Evolutionary conservation across 1,140 invertebrate genomes (phyloP).

Genomic region (Drosophila parabipectinata): DNA sequence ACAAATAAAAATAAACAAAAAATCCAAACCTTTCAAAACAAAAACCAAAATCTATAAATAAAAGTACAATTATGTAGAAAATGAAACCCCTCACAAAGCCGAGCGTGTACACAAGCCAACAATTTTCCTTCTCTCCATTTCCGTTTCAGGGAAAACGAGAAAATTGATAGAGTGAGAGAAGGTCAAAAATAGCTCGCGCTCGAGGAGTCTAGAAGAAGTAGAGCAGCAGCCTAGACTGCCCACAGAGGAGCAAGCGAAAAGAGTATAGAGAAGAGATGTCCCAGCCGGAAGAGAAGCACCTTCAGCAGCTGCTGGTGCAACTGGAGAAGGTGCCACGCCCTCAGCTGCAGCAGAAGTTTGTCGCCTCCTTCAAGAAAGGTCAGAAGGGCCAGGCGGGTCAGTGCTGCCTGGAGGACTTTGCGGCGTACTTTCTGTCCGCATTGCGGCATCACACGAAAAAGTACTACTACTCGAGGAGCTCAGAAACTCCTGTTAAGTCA

Average conservation of each 20-base stretch:
- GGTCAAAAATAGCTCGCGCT: constrained; percentile 40
- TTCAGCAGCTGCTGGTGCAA: constrained; percentile 46
- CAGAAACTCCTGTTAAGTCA: constrained; percentile 53
- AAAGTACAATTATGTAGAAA: constrained; percentile 33
- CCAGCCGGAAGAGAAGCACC: constrained; percentile 42
- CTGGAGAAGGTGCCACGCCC: constrained; percentile 36
- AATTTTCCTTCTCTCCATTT: constrained; percentile 77
- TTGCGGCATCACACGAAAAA: constrained; percentile 65
- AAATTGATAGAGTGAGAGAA: constrained; percentile 34
- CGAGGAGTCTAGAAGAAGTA: constrained; percentile 11
- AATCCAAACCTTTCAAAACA: not conserved
- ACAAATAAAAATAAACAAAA: constrained; percentile 9
- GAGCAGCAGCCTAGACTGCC: constrained; percentile 16
- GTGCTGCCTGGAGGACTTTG: constrained; percentile 74
- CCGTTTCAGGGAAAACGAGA: constrained; percentile 66
- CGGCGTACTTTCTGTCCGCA: constrained; percentile 70
- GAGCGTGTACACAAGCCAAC: constrained; percentile 69
- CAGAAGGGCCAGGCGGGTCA: not conserved
- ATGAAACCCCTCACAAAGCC: constrained; percentile 47
- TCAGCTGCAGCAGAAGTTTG: constrained; percentile 46
- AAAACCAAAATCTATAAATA: constrained; percentile 21
- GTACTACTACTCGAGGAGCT: constrained; percentile 49
- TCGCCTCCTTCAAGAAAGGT: constrained; percentile 24
- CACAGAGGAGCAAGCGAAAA: not conserved
- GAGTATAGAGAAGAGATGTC: constrained; percentile 25